Evolutionary conservation across 2,888 invertebrate species (phyloP), one percentile per base, ranked within the genome.

Genomic region (Phalera bucephala): DNA sequence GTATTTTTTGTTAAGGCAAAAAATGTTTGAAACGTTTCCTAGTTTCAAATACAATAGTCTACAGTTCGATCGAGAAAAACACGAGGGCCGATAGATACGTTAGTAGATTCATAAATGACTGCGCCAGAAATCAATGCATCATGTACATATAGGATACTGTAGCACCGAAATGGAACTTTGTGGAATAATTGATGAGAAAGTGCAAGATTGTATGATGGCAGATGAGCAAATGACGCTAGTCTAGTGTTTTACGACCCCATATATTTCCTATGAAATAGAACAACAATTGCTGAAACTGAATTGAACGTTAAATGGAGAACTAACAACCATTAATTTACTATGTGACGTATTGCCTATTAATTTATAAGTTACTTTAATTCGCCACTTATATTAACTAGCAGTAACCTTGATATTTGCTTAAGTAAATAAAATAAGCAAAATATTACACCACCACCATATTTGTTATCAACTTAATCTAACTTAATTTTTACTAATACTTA

Each of bases 371-470:
- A n/a, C n/a, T n/a, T n/a, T n/a, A n/a, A n/a, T n/a, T n/a, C n/a
- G n/a, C n/a, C n/a, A n/a, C n/a, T n/a, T n/a, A n/a, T 30, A 26
- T 29, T n/a, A 15, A 30, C 8, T 12, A 20, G 10, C 26, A 21
- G 6, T 26, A 33, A 7, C 11, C 7, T 8, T 9, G 8, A 28
- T 13, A 13, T 2, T n/a, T n/a, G n/a, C 21, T 21, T 21, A 6
- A 21, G 9, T 23, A 35, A 34, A 52, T 59, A 31, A n/a, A 51
- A 32, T 51, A 59, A 64, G 53, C 60, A 28, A 33, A 25, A 8
- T 12, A 23, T 19, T 33, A 34, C 31, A 42, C 57, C 68, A 50
- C 55, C 70, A 65, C 62, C 67, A 12, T 26, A 28, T 3, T n/a
- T n/a, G 26, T 20, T 48, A 33, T 21, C 11, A 23, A 25, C n/a